phyloP scores from a whole-genome alignment of 2,113 vertebrate species.

The Rhinopomastus cyanomelas region DNA sequence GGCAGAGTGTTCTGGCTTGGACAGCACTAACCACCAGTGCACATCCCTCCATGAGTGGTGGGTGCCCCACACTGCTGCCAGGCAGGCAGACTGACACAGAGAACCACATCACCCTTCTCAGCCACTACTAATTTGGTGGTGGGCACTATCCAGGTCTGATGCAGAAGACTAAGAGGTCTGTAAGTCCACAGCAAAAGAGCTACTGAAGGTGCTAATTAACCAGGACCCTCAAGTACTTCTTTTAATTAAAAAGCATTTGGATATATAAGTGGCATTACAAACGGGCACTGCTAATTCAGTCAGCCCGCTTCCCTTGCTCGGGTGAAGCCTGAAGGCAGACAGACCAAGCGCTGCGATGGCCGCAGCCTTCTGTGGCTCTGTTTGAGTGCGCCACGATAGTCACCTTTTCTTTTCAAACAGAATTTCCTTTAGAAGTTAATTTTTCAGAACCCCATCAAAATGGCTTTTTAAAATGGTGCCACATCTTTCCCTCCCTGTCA shows the following conservation, averaged over 20 bases:
- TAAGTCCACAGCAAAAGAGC: constrained; percentile 2
- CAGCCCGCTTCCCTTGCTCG: neutral
- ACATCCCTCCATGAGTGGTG: neutral
- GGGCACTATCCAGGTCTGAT: neutral
- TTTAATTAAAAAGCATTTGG: constrained; percentile 46
- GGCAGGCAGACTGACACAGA: neutral
- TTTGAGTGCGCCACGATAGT: neutral
- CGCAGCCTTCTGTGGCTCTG: neutral
- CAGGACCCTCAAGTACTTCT: neutral
- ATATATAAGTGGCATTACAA: neutral
- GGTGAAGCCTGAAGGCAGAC: neutral
- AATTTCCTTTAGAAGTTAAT: neutral
- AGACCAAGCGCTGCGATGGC: neutral
- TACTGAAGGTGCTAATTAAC: neutral
- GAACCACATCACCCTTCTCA: neutral
- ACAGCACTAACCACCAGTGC: neutral
- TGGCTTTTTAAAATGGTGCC: neutral
- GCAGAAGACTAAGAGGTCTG: constrained; percentile 25
- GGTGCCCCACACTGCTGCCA: rapidly evolving
- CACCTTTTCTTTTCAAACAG: neutral
- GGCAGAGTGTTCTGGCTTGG: neutral
- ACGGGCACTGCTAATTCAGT: neutral
- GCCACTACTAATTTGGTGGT: neutral
- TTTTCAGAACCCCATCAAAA: constrained; percentile 2
- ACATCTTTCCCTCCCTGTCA: neutral